These are phyloP conservation scores for Cantharis nigra DNA, from an alignment of 2,888 invertebrate genomes.

Conservation along the genomic window DNA sequence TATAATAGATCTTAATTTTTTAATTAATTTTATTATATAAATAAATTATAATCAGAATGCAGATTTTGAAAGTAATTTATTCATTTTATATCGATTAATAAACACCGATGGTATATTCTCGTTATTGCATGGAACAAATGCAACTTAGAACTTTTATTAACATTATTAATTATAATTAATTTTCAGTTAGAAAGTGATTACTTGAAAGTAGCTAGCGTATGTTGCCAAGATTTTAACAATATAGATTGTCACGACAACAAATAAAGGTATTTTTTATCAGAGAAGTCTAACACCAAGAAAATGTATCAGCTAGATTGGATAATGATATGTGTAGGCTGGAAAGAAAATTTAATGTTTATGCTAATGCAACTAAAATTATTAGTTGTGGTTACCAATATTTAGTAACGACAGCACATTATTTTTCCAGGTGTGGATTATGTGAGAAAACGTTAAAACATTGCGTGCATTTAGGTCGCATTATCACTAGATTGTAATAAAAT, in stretches of 20 bases:
- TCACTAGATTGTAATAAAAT: background rate
- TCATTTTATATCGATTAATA: background rate
- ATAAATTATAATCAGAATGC: background rate
- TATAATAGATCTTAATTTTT: too few species aligned
- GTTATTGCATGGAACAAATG: background rate
- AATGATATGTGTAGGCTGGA: too few species aligned
- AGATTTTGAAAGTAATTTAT: background rate
- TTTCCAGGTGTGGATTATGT: background rate
- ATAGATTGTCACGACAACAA: too few species aligned
- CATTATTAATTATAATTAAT: background rate
- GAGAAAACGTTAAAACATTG: background rate
- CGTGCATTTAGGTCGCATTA: slow-evolving; percentile 2
- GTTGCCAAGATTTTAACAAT: background rate
- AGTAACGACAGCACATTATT: background rate
- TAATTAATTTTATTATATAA: too few species aligned
- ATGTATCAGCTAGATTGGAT: too few species aligned
- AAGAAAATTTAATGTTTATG: background rate
- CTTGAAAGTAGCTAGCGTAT: background rate
- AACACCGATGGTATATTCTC: background rate
- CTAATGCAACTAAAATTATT: background rate
- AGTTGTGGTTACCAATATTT: background rate
- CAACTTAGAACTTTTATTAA: background rate
- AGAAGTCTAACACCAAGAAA: too few species aligned
- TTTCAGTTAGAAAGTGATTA: background rate
- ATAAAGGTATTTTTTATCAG: too few species aligned